Conservation (phyloP, 2,113 vertebrate species). For the Larimichthys crocea region DNA sequence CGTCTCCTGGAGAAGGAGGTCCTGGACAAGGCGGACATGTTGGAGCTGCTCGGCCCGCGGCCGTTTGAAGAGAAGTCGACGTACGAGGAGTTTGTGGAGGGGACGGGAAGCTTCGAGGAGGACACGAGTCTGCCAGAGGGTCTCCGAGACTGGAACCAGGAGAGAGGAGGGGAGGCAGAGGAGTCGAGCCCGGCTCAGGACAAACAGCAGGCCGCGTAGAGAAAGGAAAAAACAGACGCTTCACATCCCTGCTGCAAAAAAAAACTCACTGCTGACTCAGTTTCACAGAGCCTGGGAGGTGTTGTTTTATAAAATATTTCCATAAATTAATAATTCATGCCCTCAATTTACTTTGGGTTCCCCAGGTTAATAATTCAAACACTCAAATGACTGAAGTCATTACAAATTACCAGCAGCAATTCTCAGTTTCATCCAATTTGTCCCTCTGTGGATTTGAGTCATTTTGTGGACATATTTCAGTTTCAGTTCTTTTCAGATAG, state of each 20-base stretch:
- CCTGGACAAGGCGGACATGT: constrained; percentile 91
- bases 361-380: constrained; percentile 1
- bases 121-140: constrained; percentile 92
- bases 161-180: constrained; percentile 74
- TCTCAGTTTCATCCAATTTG: neutral
- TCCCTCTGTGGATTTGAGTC: too few relatives aligned
- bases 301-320: neutral
- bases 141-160: constrained; percentile 92
- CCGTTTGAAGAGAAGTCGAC: constrained; percentile 93
- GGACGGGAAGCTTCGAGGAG: constrained; percentile 92
- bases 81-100: constrained; percentile 94
- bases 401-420: neutral
- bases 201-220: constrained; percentile 56
- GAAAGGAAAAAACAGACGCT: neutral
- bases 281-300: neutral
- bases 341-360: neutral
- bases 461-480: neutral
- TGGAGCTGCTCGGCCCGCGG: constrained; percentile 89
- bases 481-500: neutral
- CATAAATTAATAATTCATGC: too few relatives aligned
- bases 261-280: neutral
- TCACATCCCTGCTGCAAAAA: constrained; percentile 14
- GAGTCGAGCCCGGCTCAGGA: constrained; percentile 48
- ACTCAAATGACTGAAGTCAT: neutral
- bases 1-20: constrained; percentile 91